These are phyloP conservation scores for Eleginops maclovinus DNA, from an alignment of 2,113 vertebrate genomes.

Conservation along the genomic window DNA sequence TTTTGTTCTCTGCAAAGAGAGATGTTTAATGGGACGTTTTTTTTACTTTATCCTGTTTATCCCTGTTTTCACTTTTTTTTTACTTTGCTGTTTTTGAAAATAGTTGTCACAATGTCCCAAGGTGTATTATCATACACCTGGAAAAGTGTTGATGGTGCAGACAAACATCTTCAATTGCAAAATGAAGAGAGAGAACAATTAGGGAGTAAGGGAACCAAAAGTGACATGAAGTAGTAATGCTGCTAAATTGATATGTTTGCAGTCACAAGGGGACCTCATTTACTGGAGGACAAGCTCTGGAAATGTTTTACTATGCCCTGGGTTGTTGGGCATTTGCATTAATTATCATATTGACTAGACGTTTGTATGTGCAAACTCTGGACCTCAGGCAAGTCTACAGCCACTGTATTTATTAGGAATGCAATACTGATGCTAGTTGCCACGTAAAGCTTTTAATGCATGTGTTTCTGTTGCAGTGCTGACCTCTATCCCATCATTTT, in stretches of 20 bases:
- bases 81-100: neutral
- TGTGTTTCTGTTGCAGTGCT: neutral
- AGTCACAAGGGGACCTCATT: slow-evolving; percentile 9
- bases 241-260: neutral
- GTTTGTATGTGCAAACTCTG: neutral
- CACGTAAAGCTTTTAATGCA: neutral
- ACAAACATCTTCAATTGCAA: neutral
- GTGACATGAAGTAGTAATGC: neutral
- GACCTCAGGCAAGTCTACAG: neutral
- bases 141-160: neutral
- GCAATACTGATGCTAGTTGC: neutral
- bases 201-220: neutral
- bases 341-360: slow-evolving; percentile 18
- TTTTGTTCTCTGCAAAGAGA: neutral
- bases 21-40: neutral
- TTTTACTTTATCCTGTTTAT: neutral
- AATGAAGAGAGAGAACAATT: neutral
- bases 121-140: too few species aligned
- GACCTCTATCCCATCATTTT: neutral
- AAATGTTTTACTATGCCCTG: slow-evolving; percentile 8
- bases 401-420: neutral
- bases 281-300: neutral
- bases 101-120: neutral
- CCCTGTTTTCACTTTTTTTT: neutral
- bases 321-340: slow-evolving; percentile 20